Conservation (phyloP, 2,797 vertebrate species). For the Lacerta viridis region DNA sequence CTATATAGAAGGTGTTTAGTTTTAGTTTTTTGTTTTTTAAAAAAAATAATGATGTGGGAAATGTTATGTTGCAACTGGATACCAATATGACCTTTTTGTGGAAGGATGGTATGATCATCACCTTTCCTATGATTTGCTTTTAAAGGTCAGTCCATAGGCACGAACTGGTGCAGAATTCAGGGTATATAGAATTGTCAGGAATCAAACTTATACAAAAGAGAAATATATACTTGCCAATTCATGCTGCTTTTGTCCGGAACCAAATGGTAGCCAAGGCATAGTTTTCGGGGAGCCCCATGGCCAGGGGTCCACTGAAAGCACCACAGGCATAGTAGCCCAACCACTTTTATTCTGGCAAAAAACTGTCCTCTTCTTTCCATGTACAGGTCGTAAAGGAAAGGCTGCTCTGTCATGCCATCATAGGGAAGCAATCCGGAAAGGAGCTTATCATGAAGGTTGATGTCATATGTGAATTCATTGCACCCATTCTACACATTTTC, state of each 20-base stretch:
- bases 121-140: not conserved
- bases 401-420: slow-evolving; percentile 84
- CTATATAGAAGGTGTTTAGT: no score
- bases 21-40: no score
- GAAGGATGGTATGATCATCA: not conserved
- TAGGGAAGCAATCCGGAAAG: slow-evolving; percentile 76
- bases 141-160: not conserved
- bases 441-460: slow-evolving; percentile 84
- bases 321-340: not conserved
- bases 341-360: rapidly evolving
- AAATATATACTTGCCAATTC: not conserved
- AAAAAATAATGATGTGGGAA: no score
- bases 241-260: not conserved
- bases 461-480: slow-evolving; percentile 85
- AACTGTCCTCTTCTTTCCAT: not conserved
- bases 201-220: not conserved
- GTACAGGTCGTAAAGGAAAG: slow-evolving; percentile 84
- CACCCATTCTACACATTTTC: slow-evolving; percentile 85
- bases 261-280: not conserved
- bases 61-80: not conserved
- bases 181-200: not conserved
- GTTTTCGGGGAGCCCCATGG: not conserved
- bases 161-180: not conserved
- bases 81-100: not conserved
- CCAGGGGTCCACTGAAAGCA: rapidly evolving